Evolutionary conservation across 2,113 vertebrate genomes (phyloP).

Genomic region (Podilymbus podiceps): DNA sequence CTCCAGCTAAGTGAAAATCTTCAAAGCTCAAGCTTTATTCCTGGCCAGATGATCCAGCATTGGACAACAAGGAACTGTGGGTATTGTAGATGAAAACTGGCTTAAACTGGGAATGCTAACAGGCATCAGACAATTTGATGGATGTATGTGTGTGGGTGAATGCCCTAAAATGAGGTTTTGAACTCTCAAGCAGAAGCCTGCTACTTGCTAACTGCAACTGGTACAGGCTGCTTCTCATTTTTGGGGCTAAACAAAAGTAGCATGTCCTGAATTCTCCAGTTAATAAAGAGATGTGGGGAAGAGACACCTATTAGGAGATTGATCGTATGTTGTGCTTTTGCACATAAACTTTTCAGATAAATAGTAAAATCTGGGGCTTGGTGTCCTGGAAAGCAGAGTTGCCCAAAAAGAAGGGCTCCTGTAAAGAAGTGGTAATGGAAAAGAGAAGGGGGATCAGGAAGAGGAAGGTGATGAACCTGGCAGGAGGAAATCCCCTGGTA

Average conservation of each 20-base stretch:
- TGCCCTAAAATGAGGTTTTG: not conserved
- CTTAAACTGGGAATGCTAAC: not conserved
- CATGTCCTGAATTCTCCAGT: not conserved
- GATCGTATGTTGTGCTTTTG: not conserved
- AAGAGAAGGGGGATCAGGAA: not conserved
- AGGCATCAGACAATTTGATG: not conserved
- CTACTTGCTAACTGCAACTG: not conserved
- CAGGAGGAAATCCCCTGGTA: not conserved
- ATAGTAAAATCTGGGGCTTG: not conserved
- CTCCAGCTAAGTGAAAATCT: not conserved
- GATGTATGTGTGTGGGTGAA: not conserved
- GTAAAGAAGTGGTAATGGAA: not conserved
- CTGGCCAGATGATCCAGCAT: not conserved
- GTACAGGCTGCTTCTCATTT: not conserved
- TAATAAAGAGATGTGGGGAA: not conserved
- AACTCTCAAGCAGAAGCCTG: not conserved
- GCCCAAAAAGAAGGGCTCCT: rapidly evolving
- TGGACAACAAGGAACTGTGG: not conserved
- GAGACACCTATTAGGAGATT: not conserved
- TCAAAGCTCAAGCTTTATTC: not conserved
- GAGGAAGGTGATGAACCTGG: not conserved
- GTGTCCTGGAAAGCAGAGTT: not conserved
- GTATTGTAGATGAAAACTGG: not conserved
- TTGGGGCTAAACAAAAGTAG: not conserved
- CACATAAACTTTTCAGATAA: not conserved